Base-by-base conservation (phyloP, 92 coral and sea anemone genomes). In the Phymanthus crucifer region DNA sequence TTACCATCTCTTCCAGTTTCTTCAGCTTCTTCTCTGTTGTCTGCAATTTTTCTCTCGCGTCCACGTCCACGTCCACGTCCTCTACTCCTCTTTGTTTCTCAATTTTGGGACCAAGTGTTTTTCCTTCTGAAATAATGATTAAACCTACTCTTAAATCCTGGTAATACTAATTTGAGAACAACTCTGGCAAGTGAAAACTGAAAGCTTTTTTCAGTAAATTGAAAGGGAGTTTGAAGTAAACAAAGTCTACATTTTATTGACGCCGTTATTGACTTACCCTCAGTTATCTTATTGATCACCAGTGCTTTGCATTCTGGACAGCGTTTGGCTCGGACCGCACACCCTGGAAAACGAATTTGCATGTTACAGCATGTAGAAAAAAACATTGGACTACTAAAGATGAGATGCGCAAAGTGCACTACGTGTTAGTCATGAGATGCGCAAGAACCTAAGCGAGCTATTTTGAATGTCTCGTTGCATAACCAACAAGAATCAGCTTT, bases 1-100 rank as follows among this genome's bases (percentile, higher is more conserved):
- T 74, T 24, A 78, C 72, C 23, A 81, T 73, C 46, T 89, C 93
- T 68, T 89, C 90, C 66, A 89, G 19, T 67, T 89, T 89, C 50
- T 82, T 47, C 57, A 82, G 47, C 58, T 86, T 86, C 48, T 69
- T 81, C 78, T 89, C 87, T 33, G 87, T 29, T 2, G 48, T 9
- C 72, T 86, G 80, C 78, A 84, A 83, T 52, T 75, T 58, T 14
- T 68, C 77, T n/a, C 73, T 65, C 76, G 87, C 67, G 21, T 26
- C 32, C 6, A 26, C 32, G 43, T 75, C 46, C 21, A n/a, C n/a
- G n/a, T n/a, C n/a, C n/a, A n/a, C n/a, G n/a, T n/a, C n/a, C n/a
- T n/a, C n/a, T n/a, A n/a, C n/a, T n/a, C 64, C 69, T 13, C 85
- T 80, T 69, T 85, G 71, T 71, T 72, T 46, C 14, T 43, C 18